Conservation (phyloP, 1,140 invertebrate genomes). For the Atta texana region DNA sequence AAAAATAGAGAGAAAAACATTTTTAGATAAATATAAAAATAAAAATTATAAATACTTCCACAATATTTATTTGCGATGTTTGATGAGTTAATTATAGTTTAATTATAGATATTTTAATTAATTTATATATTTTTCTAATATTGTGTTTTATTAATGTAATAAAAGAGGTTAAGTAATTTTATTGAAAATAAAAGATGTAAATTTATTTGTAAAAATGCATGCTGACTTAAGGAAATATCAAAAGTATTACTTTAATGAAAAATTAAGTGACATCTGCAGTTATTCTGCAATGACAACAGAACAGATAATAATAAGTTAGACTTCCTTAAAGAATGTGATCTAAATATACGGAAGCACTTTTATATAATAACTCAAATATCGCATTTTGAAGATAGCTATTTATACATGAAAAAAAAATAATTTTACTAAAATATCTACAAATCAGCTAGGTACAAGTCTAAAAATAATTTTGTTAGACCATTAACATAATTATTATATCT, state of each 20-base stretch:
- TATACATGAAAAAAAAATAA: background rate
- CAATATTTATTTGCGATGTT: background rate
- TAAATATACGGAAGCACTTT: slow-evolving; percentile 17
- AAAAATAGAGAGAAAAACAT: background rate
- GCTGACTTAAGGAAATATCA: background rate
- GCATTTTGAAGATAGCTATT: background rate
- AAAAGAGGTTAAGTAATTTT: background rate
- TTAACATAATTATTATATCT: too few species aligned
- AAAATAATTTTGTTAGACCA: too few species aligned
- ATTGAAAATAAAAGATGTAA: background rate
- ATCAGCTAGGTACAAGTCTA: too few species aligned
- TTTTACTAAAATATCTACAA: too few species aligned
- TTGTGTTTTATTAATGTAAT: background rate
- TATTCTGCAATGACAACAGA: slow-evolving; percentile 8
- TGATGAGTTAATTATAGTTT: background rate
- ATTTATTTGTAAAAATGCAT: background rate
- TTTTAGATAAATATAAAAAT: background rate
- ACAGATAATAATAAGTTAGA: slow-evolving; percentile 5
- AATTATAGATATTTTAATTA: background rate
- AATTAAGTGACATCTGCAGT: background rate
- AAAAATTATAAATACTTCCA: background rate
- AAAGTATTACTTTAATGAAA: background rate
- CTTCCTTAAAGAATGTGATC: background rate
- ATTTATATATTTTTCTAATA: slow-evolving; percentile 12
- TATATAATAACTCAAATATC: background rate